phyloP scores from a whole-genome alignment of 2,888 invertebrate species.

The Aquatica leii region DNA sequence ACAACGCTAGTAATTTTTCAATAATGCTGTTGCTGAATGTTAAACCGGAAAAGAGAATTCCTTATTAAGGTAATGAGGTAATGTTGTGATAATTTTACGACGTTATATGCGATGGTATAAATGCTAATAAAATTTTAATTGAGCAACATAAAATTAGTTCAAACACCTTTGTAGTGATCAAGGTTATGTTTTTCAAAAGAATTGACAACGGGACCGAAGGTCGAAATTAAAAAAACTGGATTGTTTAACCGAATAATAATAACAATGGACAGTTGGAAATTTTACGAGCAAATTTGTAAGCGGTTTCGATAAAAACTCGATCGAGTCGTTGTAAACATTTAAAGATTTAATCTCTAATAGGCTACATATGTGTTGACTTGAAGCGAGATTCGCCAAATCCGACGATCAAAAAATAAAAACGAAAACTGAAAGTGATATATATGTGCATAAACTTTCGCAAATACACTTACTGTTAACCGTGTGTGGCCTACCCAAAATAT shows the following conservation, averaged over 20 bases:
- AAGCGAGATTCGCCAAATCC: slow-evolving; percentile 22
- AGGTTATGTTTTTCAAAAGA: slow-evolving; percentile 21
- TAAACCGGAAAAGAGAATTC: background rate
- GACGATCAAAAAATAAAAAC: background rate
- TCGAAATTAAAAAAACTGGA: slow-evolving; percentile 21
- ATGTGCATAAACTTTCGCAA: slow-evolving; percentile 2
- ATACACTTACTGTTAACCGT: slow-evolving; percentile 29
- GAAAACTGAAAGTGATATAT: background rate
- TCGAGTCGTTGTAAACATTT: slow-evolving; percentile 35
- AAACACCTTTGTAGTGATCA: slow-evolving; percentile 26
- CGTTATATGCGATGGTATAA: background rate
- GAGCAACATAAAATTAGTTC: slow-evolving; percentile 20
- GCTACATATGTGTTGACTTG: slow-evolving; percentile 23
- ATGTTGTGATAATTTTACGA: slow-evolving; percentile 4
- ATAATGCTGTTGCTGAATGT: background rate
- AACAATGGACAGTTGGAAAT: slow-evolving; percentile 34
- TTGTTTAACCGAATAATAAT: slow-evolving; percentile 26
- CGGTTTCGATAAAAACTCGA: slow-evolving; percentile 38
- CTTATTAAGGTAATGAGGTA: slow-evolving; percentile 1
- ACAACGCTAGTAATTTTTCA: background rate
- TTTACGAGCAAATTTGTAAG: slow-evolving; percentile 40
- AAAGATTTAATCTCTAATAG: slow-evolving; percentile 40
- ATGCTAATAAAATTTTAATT: slow-evolving; percentile 24
- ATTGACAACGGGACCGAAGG: slow-evolving; percentile 28
- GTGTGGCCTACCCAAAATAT: slow-evolving; percentile 45